phyloP scores from a whole-genome alignment of 2,113 vertebrate species.

The Nothoprocta perdicaria region DNA sequence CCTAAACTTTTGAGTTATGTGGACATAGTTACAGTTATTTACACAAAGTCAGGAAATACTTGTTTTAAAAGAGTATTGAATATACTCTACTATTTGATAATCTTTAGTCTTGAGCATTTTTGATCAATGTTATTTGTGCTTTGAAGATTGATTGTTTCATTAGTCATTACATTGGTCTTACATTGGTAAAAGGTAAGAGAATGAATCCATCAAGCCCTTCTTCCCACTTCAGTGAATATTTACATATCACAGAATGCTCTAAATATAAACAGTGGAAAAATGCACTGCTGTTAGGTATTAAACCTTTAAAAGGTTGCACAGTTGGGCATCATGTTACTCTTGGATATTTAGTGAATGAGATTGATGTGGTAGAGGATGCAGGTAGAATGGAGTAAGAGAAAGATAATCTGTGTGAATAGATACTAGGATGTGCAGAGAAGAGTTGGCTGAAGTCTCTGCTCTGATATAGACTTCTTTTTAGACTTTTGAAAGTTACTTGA shows the following conservation, averaged over 20 bases:
- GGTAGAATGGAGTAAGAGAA: background rate
- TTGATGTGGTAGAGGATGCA: background rate
- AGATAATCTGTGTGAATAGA: background rate
- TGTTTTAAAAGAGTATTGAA: background rate
- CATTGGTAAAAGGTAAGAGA: background rate
- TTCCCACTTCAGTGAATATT: background rate
- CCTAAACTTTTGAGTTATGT: background rate
- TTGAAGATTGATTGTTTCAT: background rate
- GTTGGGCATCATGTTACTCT: background rate
- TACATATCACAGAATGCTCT: background rate
- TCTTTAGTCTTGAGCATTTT: background rate
- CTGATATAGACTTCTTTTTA: background rate
- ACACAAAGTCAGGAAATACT: background rate
- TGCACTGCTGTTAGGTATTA: background rate
- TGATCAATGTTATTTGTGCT: background rate
- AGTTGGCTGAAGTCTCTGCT: background rate
- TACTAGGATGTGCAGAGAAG: background rate
- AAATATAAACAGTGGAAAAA: background rate
- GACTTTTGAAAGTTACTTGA: background rate
- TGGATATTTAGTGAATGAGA: background rate
- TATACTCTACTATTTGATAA: background rate
- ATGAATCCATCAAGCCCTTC: background rate
- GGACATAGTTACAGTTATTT: background rate
- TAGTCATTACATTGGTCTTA: background rate
- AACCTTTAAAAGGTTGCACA: slow-evolving; percentile 31